Base-by-base conservation (phyloP, 2,888 invertebrate species). In the Idaea biselata region DNA sequence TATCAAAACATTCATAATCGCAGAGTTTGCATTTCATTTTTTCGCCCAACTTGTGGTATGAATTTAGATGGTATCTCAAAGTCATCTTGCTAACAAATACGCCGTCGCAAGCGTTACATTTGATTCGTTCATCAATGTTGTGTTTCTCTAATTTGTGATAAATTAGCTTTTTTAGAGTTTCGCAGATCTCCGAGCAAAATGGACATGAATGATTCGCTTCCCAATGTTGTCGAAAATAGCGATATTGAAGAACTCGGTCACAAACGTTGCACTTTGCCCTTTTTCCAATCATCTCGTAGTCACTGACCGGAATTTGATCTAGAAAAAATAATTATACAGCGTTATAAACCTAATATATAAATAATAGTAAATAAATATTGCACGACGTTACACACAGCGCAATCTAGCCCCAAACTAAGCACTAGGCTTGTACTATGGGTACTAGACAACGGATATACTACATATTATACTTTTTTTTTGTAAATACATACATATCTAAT, bases 11-110 rank as follows among this genome's bases (percentile, higher is more conserved):
- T 25, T 25, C 70, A 54, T 60, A 62, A 3, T 63, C 66, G 25
- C 73, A 69, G 5, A 69, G 61, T 1, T 70, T 64, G 65, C 92
- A 93, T 60, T 80, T 33, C 16, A 58, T 14, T 16, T 14, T 58
- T 0, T 17, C 1, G 14, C 60, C 63, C 11, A 62, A 18, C 32
- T 33, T 63, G 44, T 58, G 44, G 32, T 61, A 61, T 6, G 25
- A 57, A 4, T 32, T 32, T 58, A 58, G 18, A 18, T 64, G 64
- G 11, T 11, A 1, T 58, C 18, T 14, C 16, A 59, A 53, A 4
- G 16, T 18, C 8, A 6, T 59, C 53, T 57, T 4, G 11, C 32
- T 33, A 16, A 55, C 17, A 55, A 58, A 63, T n/a, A 60, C 61
- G 17, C 63, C 66, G 1, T 60, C 60, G 60, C 71, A 71, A 0